Conservation (phyloP, 30 jellyfish, hydroid and myxozoan species). For the Turritopsis dohrnii region DNA sequence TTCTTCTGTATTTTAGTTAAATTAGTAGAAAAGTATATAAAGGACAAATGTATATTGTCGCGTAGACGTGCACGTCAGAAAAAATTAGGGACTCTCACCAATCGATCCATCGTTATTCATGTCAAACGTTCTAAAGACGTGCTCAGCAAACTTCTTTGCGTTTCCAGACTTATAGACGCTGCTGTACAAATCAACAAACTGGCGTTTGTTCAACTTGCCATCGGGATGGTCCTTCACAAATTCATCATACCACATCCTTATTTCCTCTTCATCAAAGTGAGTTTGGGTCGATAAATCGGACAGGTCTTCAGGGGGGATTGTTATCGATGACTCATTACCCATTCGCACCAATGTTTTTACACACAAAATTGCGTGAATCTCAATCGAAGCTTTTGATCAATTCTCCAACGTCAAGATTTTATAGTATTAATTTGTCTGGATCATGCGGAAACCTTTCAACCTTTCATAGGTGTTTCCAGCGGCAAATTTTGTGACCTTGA, state of each 20-base stretch:
- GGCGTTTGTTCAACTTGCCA: constrained; percentile 68
- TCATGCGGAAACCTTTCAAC: not conserved
- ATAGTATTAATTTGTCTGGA: not conserved
- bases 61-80: too few relatives aligned
- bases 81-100: constrained; percentile 42
- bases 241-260: constrained; percentile 75
- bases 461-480: not conserved
- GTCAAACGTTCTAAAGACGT: constrained; percentile 93
- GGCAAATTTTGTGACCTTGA: not conserved
- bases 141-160: constrained; percentile 91
- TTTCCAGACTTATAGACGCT: constrained; percentile 69
- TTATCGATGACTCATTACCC: not conserved
- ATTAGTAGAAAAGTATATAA: too few relatives aligned
- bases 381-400: too few relatives aligned
- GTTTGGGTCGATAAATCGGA: constrained; percentile 64
- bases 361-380: too few relatives aligned
- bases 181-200: constrained; percentile 71
- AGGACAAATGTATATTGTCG: too few relatives aligned
- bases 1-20: too few relatives aligned
- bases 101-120: constrained; percentile 77
- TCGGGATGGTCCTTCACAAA: constrained; percentile 84
- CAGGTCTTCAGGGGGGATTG: constrained; percentile 83
- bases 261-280: constrained; percentile 73
- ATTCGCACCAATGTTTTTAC: too few relatives aligned
- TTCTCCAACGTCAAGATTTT: too few relatives aligned